phyloP scores from a whole-genome alignment of 2,797 vertebrate species.

The Sebastes hopkinsi region DNA sequence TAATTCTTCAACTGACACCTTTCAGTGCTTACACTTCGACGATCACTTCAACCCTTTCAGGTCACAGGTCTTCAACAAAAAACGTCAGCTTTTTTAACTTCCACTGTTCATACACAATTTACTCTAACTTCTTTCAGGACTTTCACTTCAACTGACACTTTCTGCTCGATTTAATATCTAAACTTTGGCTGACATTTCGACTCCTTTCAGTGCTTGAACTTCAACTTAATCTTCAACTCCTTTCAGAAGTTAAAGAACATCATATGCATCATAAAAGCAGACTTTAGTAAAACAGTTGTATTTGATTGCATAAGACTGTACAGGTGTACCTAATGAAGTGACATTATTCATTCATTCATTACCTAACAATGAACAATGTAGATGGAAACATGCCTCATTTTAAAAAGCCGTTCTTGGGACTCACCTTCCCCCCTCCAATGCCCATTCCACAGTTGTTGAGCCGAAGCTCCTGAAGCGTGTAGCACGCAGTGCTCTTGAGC shows the following conservation, averaged over 20 bases:
- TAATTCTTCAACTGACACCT: no score
- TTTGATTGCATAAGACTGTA: background rate
- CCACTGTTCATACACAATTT: background rate
- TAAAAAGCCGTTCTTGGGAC: background rate
- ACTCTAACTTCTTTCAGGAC: background rate
- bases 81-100: background rate
- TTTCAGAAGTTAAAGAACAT: background rate
- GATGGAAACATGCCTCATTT: background rate
- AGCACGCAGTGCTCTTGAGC: conserved; percentile 90
- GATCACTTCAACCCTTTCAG: no score
- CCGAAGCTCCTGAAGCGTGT: conserved; percentile 90
- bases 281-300: background rate
- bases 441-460: conserved; percentile 99
- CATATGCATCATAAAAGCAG: background rate
- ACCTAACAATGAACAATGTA: background rate
- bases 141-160: background rate
- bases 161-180: background rate
- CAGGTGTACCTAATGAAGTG: background rate
- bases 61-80: background rate
- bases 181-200: background rate
- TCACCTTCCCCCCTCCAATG: conserved; percentile 95
- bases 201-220: background rate
- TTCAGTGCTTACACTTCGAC: no score
- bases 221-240: background rate
- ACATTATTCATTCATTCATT: background rate